These are phyloP conservation scores for Drosophila punjabiensis DNA, from an alignment of 1,140 invertebrate species.

Conservation along the genomic window DNA sequence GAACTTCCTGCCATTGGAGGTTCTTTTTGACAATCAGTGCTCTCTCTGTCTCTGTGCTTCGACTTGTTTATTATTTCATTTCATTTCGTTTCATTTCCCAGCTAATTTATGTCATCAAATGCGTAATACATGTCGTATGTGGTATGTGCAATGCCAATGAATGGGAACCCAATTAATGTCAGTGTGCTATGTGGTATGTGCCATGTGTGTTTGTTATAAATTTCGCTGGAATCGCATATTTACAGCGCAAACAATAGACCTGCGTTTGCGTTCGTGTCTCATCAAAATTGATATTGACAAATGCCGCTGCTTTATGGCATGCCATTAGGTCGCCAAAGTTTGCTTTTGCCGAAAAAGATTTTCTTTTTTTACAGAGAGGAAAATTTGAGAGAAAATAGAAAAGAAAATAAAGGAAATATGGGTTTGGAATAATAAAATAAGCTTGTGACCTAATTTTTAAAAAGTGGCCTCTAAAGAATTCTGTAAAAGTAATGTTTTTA, in stretches of 20 bases:
- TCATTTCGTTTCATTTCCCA: conserved; percentile 17
- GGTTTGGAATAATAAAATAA: too few relatives aligned
- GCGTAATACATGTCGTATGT: conserved; percentile 50
- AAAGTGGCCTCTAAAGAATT: too few relatives aligned
- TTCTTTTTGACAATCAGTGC: not conserved
- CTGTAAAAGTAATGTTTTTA: too few relatives aligned
- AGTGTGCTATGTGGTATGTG: not conserved
- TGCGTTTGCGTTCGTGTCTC: conserved; percentile 52
- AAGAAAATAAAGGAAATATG: not conserved
- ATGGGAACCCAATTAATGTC: conserved; percentile 57
- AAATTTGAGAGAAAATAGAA: not conserved
- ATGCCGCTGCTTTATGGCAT: conserved; percentile 70
- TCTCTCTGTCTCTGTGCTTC: not conserved
- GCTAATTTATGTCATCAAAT: conserved; percentile 61
- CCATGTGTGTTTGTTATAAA: conserved; percentile 55
- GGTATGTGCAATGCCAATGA: conserved; percentile 44
- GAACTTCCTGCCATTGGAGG: conserved; percentile 1
- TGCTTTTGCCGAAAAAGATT: conserved; percentile 35
- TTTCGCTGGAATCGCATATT: conserved; percentile 57
- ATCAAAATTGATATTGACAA: conserved; percentile 79
- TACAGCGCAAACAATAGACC: conserved; percentile 70
- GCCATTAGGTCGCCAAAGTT: conserved; percentile 73
- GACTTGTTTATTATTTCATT: conserved; percentile 32
- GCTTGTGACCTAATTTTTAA: too few relatives aligned
- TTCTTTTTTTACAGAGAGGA: conserved; percentile 8